These are phyloP conservation scores for Spodoptera exigua DNA, from an alignment of 2,888 invertebrate genomes.

Conservation along the genomic window DNA sequence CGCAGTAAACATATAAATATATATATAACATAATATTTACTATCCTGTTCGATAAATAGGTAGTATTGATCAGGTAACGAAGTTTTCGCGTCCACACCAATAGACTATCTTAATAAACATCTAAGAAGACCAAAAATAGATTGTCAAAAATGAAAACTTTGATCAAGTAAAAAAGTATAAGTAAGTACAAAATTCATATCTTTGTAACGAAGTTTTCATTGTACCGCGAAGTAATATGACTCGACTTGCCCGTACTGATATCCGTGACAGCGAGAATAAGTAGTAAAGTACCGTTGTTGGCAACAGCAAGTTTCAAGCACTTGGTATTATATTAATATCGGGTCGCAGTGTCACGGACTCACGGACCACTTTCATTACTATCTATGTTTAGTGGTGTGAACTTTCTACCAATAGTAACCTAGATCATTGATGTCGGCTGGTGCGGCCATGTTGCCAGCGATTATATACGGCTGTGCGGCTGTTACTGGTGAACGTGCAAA, in stretches of 20 bases:
- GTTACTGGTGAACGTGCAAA: constrained; percentile 5
- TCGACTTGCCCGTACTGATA: not conserved
- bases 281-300: constrained; percentile 16
- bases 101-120: too few species aligned
- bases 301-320: constrained; percentile 26
- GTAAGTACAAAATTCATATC: too few species aligned
- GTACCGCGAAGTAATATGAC: too few species aligned
- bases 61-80: too few species aligned
- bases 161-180: too few species aligned
- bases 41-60: too few species aligned
- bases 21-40: too few species aligned
- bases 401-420: constrained; percentile 54
- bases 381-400: constrained; percentile 40
- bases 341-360: constrained; percentile 23
- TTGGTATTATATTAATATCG: constrained; percentile 21
- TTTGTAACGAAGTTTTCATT: too few species aligned
- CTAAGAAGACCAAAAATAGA: too few species aligned
- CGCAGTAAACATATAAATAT: too few species aligned
- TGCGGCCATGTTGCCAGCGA: constrained; percentile 25
- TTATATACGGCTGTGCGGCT: constrained; percentile 5
- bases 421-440: constrained; percentile 28
- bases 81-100: too few species aligned
- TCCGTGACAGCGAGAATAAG: constrained; percentile 6
- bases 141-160: too few species aligned
- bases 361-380: constrained; percentile 43